phyloP scores from a whole-genome alignment of 2,888 invertebrate species.

The Choristoneura rosaceana region DNA sequence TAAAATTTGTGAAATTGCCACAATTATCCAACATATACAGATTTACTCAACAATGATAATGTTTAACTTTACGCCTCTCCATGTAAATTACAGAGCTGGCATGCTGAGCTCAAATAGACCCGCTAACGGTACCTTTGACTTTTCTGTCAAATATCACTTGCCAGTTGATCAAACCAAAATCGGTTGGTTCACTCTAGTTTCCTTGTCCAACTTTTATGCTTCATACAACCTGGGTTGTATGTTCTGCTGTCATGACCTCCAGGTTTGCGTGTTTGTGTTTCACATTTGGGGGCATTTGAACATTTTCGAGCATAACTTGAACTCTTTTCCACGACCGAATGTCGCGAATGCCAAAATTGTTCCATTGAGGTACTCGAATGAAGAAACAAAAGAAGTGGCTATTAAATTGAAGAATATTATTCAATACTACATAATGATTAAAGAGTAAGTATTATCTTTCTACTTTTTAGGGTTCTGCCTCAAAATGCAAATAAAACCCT shows the following conservation, averaged over 20 bases:
- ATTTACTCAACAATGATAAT: not conserved
- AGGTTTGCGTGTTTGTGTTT: not conserved
- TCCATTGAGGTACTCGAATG: not conserved
- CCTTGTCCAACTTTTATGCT: not conserved
- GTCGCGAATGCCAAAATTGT: not conserved
- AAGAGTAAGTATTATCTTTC: not conserved
- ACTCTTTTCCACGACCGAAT: not conserved
- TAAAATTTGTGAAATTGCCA: not conserved
- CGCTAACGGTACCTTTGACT: not conserved
- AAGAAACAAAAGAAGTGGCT: not conserved
- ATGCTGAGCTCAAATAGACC: not conserved
- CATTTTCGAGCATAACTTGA: not conserved
- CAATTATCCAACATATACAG: not conserved
- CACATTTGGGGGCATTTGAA: slow-evolving; percentile 2
- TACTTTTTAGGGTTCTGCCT: too few species aligned
- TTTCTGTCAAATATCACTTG: not conserved
- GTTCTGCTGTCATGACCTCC: not conserved
- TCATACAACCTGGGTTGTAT: not conserved
- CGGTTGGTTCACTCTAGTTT: not conserved
- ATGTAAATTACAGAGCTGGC: not conserved
- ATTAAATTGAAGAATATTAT: not conserved
- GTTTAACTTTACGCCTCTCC: not conserved
- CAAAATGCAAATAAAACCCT: too few species aligned
- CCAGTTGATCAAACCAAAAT: not conserved
- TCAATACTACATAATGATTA: not conserved